Evolutionary conservation across 2,888 invertebrate genomes (phyloP).

Genomic region (Cephus rjabovi): DNA sequence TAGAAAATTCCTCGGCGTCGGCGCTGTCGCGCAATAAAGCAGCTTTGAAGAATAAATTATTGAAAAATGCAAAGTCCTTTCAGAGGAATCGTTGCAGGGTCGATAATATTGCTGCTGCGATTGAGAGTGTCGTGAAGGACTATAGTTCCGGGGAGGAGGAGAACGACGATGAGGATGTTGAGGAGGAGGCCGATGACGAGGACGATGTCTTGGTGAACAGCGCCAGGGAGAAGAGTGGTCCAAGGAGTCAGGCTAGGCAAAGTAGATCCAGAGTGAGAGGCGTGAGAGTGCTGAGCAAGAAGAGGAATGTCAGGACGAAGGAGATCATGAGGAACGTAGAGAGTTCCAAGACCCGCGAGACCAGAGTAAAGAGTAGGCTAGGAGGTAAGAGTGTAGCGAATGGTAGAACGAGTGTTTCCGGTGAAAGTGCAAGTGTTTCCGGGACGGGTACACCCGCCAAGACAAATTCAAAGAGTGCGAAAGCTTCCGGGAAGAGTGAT

Average conservation of each 20-base stretch:
- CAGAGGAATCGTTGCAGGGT: slow-evolving; percentile 56
- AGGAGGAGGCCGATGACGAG: slow-evolving; percentile 18
- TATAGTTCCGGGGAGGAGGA: slow-evolving; percentile 22
- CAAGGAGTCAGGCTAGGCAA: neutral
- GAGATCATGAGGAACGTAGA: slow-evolving; percentile 25
- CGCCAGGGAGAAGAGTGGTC: neutral
- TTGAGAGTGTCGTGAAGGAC: slow-evolving; percentile 52
- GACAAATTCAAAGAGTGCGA: neutral
- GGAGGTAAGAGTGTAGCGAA: neutral
- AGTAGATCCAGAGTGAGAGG: slow-evolving; percentile 29
- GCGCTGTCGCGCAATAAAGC: slow-evolving; percentile 54
- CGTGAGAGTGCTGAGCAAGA: slow-evolving; percentile 48
- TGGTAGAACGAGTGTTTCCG: neutral
- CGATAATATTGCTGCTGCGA: slow-evolving; percentile 55
- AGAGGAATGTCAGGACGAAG: slow-evolving; percentile 48
- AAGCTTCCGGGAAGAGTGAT: neutral
- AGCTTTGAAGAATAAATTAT: slow-evolving; percentile 53
- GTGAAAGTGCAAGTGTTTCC: slow-evolving; percentile 1
- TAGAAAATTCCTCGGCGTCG: slow-evolving; percentile 42
- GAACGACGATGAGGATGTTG: slow-evolving; percentile 15
- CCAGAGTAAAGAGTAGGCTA: neutral
- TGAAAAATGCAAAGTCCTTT: slow-evolving; percentile 62
- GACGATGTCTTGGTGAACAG: neutral
- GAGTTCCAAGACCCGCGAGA: neutral
- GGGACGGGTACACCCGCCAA: neutral